Evolutionary conservation across 2,113 vertebrate genomes (phyloP), one percentile per base, ranked within the genome.

Genomic region (Psophia crepitans): DNA sequence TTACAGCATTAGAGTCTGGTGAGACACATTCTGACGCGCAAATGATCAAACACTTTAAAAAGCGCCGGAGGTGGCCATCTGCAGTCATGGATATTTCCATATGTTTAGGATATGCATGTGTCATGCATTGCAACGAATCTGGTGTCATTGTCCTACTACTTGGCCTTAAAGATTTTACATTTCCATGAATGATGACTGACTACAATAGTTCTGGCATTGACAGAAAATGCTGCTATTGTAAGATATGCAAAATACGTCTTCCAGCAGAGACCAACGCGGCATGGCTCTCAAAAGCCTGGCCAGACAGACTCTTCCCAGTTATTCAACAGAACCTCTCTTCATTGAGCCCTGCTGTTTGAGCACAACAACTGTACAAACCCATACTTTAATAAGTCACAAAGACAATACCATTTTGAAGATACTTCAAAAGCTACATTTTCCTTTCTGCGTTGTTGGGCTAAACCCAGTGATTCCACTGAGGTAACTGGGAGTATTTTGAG

Each of bases 161-260:
- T 97, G 97, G 97, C 97, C 92, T 71, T 64, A 77, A 91, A 92
- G 83, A 78, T 83, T 76, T 54, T 69, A 49, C 16, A 9, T 96
- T 98, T 97, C 69, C 77, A 84, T 98, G 97, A 98, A 84, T 95
- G 96, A 98, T 94, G 95, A 94, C 75, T 60, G 53, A 87, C 71
- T 96, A 14, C 77, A 69, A 16, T 15, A 21, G 33, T 84, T 95
- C 95, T 98, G 97, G 96, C 97, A 95, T 49, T 74, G 87, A 89
- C 73, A 87, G 66, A 78, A 90, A 92, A 58, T 60, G 89, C 77
- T 96, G 96, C 90, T 92, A 41, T 86, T 68, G 79, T 84, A 90
- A 96, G 97, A 93, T 96, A 97, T 71, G 92, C 93, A 96, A 95
- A 97, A 39, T 90, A 26, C 5, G 12, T 57, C 49, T 84, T 84